Base-by-base conservation (phyloP, 1,140 invertebrate genomes). In the Lepidurus couesii region DNA sequence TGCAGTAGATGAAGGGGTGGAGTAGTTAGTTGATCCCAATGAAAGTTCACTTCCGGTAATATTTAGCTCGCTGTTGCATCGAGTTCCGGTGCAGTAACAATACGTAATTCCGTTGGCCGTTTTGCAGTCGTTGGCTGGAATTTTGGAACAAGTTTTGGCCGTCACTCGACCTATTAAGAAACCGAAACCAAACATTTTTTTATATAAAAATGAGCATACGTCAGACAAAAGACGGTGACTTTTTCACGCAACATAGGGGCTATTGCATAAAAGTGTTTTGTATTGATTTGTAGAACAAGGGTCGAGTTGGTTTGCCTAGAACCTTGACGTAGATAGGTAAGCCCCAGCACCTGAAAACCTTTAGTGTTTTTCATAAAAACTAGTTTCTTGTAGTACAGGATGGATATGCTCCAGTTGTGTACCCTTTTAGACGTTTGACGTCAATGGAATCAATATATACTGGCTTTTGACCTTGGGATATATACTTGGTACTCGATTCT, bases 1-100 rank as follows among this genome's bases (percentile, higher is more conserved):
- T 65, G 21, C 53, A 65, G 53, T 21, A n/a, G 53, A 9, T n/a
- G 53, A 65, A 65, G 16, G 53, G 53, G 53, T 65, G 53, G 53
- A 65, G 53, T 65, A 65, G 8, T 7, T 65, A 7, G 53, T 65
- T 7, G 8, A 16, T 65, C 53, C 53, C 53, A 13, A 65, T 4
- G 53, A 65, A 65, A 13, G 13, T 65, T 53, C 44, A 26, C 53
- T 77, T 77, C 44, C 44, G 42, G 16, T 42, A 26, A 16, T 42
- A 26, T 78, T 43, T 42, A n/a, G 1, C 73, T 82, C 82, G 16
- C 84, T 84, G 77, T 89, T 89, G 82, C 88, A 89, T 0, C 88
- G 84, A 13, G 85, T 83, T 7, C 85, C 85, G 7, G 84, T 84
- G 81, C 88, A 89, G 7, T 87, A 87, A 79, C 88, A 89, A 9